These are phyloP conservation scores for Pogonocichla stellata DNA, from an alignment of 2,113 vertebrate species.

Conservation along the genomic window DNA sequence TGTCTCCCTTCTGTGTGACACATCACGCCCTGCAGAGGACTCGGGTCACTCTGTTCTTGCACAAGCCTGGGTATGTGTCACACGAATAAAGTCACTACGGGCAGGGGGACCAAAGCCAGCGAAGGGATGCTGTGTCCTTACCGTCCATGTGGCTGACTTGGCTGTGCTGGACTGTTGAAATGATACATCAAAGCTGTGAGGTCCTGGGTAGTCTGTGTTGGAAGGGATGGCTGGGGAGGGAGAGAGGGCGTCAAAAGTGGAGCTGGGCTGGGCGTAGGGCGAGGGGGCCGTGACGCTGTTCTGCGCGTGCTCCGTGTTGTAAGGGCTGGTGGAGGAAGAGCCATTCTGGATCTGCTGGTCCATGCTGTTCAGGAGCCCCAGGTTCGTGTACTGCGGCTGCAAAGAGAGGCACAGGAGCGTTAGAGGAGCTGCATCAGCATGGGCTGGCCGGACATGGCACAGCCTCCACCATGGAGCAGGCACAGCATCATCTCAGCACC, in stretches of 20 bases:
- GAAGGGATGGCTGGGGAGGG: conserved; percentile 98
- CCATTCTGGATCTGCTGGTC: conserved; percentile 97
- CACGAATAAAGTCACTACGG: not conserved
- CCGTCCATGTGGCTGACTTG: conserved; percentile 99
- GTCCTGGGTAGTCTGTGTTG: conserved; percentile 97
- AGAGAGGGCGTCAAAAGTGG: conserved; percentile 94
- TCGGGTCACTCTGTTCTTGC: not conserved
- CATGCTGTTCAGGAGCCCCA: conserved; percentile 98
- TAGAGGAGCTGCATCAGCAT: not conserved
- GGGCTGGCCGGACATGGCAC: fast-evolving
- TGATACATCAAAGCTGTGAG: conserved; percentile 97
- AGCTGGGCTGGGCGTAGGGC: conserved; percentile 96
- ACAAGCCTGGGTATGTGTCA: not conserved
- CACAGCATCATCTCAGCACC: not conserved
- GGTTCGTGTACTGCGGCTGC: conserved; percentile 96
- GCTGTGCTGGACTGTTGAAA: conserved; percentile 99
- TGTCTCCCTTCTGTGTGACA: not conserved
- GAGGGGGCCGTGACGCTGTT: conserved; percentile 95
- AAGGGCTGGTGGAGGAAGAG: conserved; percentile 96
- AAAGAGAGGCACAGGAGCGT: not conserved
- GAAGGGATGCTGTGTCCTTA: conserved; percentile 67
- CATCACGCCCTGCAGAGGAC: not conserved
- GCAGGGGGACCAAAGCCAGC: not conserved
- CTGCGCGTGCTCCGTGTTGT: conserved; percentile 93
- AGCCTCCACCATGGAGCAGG: not conserved